Conservation (phyloP, 2,113 vertebrate species). For the Platichthys flesus region DNA sequence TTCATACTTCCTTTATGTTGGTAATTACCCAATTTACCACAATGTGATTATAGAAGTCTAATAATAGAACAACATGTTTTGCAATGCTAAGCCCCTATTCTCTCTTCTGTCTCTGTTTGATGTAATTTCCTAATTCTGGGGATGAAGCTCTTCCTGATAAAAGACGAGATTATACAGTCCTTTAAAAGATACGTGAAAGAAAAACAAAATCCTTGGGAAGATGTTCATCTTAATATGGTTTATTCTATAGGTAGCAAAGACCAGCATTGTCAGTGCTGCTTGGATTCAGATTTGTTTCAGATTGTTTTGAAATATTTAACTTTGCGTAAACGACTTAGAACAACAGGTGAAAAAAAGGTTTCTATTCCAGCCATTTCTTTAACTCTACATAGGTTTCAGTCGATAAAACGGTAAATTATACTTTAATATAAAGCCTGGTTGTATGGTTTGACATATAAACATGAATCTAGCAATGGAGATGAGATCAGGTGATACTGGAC, state of each 20-base stretch:
- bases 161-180: too few relatives aligned
- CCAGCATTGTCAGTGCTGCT: too few relatives aligned
- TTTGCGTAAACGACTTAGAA: too few relatives aligned
- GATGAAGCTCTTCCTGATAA: too few relatives aligned
- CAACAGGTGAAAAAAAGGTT: too few relatives aligned
- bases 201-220: neutral
- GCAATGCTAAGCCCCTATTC: neutral
- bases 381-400: neutral
- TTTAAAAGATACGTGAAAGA: neutral
- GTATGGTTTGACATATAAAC: neutral
- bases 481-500: neutral
- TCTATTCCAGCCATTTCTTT: neutral
- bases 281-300: too few relatives aligned
- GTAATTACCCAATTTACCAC: neutral
- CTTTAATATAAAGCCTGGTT: neutral
- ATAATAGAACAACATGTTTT: neutral
- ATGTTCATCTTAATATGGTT: neutral
- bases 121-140: neutral
- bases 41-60: neutral
- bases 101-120: neutral
- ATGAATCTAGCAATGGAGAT: too few relatives aligned
- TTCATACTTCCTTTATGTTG: neutral
- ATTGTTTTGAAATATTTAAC: too few relatives aligned
- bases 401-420: neutral
- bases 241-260: neutral